Evolutionary conservation across 2,113 vertebrate genomes (phyloP).

Genomic region (Chascanopsetta lugubris): DNA sequence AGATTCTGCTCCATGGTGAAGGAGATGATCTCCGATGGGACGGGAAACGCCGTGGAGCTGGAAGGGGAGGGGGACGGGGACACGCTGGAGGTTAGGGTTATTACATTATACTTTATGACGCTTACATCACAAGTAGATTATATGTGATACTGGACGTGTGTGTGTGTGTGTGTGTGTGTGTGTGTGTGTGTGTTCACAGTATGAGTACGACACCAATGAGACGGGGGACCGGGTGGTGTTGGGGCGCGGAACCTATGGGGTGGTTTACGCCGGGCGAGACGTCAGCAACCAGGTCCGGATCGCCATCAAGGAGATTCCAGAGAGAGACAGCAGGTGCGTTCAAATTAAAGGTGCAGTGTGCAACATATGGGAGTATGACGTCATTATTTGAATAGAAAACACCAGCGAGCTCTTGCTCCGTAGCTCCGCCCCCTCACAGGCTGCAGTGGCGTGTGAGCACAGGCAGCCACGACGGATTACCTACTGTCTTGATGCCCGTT

Average conservation of each 20-base stretch:
- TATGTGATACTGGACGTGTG: neutral
- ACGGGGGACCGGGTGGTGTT: constrained; percentile 86
- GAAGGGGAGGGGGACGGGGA: constrained; percentile 89
- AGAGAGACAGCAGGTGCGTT: constrained; percentile 88
- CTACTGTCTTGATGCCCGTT: too few relatives aligned
- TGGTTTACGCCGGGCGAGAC: constrained; percentile 91
- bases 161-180: constrained; percentile 11
- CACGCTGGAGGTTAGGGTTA: constrained; percentile 85
- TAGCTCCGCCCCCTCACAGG: too few relatives aligned
- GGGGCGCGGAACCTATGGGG: constrained; percentile 90
- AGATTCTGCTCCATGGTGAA: constrained; percentile 95
- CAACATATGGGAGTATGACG: too few relatives aligned
- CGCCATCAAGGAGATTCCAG: constrained; percentile 94
- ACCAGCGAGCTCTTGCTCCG: too few relatives aligned
- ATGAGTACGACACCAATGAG: constrained; percentile 88
- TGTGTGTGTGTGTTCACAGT: constrained; percentile 71
- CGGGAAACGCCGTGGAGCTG: constrained; percentile 85
- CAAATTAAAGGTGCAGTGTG: too few relatives aligned
- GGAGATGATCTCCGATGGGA: constrained; percentile 87
- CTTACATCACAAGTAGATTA: neutral
- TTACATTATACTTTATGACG: neutral
- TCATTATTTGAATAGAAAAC: too few relatives aligned
- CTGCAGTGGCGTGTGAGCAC: too few relatives aligned
- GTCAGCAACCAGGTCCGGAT: constrained; percentile 90
- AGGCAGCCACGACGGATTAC: too few relatives aligned